A percentile compares a stretch with the other conserved stretches of the same genome.
phyloP scores from a whole-genome alignment of 1,140 invertebrate genomes.

The Achroia grisella region DNA sequence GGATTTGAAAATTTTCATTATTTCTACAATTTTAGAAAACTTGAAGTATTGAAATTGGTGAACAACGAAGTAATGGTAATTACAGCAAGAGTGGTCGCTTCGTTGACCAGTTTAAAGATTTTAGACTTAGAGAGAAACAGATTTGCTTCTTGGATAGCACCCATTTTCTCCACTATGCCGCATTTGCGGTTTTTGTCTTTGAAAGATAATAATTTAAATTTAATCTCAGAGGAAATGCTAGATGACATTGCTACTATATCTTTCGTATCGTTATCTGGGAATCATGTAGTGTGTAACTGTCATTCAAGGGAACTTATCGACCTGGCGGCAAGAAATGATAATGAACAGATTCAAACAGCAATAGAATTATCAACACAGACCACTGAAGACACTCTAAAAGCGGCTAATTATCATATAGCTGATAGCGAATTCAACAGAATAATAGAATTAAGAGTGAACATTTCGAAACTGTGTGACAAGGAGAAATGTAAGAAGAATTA shows the following conservation, averaged over 20 bases:
- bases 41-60: conserved; percentile 58
- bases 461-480: not conserved
- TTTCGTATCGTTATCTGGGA: conserved; percentile 62
- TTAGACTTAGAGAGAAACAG: conserved; percentile 71
- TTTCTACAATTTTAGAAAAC: conserved; percentile 42
- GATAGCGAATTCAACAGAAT: conserved; percentile 28
- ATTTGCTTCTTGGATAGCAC: conserved; percentile 66
- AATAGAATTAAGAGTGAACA: not conserved
- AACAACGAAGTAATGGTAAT: conserved; percentile 65
- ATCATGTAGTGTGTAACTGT: conserved; percentile 74
- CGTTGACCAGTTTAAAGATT: conserved; percentile 55
- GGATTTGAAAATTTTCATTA: conserved; percentile 47
- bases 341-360: not conserved
- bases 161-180: conserved; percentile 44
- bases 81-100: conserved; percentile 18
- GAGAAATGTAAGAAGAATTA: not conserved
- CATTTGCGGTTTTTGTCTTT: conserved; percentile 60
- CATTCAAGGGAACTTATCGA: conserved; percentile 63
- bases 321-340: conserved; percentile 42
- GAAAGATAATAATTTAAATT: conserved; percentile 71
- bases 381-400: not conserved
- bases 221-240: conserved; percentile 68
- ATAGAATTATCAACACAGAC: not conserved
- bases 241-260: conserved; percentile 50
- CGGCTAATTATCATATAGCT: conserved; percentile 22